These are phyloP conservation scores for Saxidomus purpurata DNA, from an alignment of 1,140 invertebrate species.

Conservation along the genomic window DNA sequence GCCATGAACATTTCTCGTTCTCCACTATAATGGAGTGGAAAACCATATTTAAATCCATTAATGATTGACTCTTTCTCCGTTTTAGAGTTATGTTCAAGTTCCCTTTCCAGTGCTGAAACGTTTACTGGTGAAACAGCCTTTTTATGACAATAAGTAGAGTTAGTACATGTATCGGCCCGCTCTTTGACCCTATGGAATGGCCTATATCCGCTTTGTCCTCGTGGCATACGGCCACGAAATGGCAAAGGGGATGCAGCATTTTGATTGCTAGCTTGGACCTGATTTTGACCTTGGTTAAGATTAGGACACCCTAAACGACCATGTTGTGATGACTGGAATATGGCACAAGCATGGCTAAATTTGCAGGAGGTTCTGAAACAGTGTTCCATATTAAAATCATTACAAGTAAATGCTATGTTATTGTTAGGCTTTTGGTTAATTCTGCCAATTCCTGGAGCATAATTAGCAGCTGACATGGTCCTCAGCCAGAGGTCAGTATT, in stretches of 20 bases:
- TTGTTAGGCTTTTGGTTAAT: not conserved
- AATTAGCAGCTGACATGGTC: not conserved
- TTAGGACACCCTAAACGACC: not conserved
- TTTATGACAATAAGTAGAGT: not conserved
- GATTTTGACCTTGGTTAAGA: not conserved
- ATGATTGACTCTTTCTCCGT: not conserved
- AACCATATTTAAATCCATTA: constrained; percentile 50
- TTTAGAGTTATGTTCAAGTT: not conserved
- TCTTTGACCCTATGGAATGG: not conserved
- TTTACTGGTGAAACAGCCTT: not conserved
- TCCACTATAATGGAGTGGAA: constrained; percentile 29
- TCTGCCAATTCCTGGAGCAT: not conserved
- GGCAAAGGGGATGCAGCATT: too few relatives aligned
- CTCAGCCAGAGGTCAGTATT: not conserved
- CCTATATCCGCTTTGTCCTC: not conserved
- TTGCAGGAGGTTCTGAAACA: not conserved
- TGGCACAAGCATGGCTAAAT: not conserved
- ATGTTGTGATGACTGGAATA: not conserved
- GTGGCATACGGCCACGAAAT: not conserved
- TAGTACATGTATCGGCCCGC: not conserved
- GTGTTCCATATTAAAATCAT: not conserved
- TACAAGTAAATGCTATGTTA: not conserved
- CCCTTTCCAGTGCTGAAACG: not conserved
- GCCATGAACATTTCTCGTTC: not conserved
- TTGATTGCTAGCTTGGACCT: not conserved